phyloP scores from a whole-genome alignment of 1,140 invertebrate species.

The Panagrolaimus sp. region DNA sequence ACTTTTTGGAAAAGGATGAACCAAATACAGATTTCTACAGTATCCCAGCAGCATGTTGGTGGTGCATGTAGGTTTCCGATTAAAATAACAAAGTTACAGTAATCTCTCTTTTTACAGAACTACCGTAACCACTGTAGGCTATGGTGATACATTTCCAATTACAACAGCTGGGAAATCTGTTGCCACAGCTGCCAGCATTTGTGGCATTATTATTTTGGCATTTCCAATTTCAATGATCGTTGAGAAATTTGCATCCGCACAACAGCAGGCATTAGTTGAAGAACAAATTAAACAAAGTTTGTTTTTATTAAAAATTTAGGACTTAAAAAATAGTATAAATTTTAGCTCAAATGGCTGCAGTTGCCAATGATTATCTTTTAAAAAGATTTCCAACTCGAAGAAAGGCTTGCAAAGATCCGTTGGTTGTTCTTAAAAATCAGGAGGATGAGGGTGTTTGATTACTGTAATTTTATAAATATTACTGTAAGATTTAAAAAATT shows the following conservation, averaged over 20 bases:
- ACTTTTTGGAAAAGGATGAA: constrained; percentile 98
- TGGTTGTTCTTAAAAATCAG: too few relatives aligned
- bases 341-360: constrained; percentile 51
- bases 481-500: too few relatives aligned
- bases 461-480: too few relatives aligned
- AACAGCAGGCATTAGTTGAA: constrained; percentile 52
- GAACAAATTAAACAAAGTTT: constrained; percentile 44
- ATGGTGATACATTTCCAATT: constrained; percentile 95
- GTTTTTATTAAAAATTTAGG: constrained; percentile 2
- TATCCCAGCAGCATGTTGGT: constrained; percentile 99
- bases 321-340: constrained; percentile 7
- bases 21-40: constrained; percentile 89
- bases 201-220: constrained; percentile 99
- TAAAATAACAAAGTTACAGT: neutral
- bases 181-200: constrained; percentile 97
- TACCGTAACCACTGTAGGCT: constrained; percentile 97
- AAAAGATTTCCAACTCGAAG: constrained; percentile 48
- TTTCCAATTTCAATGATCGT: constrained; percentile 99
- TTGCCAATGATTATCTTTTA: constrained; percentile 52
- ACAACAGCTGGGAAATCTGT: constrained; percentile 91
- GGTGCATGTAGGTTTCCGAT: constrained; percentile 64
- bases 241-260: constrained; percentile 82
- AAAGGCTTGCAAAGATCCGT: constrained; percentile 9
- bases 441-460: too few relatives aligned
- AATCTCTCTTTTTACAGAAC: constrained; percentile 63